phyloP scores from a whole-genome alignment of 2,888 invertebrate species.

The Caenorhabditis virilis region DNA sequence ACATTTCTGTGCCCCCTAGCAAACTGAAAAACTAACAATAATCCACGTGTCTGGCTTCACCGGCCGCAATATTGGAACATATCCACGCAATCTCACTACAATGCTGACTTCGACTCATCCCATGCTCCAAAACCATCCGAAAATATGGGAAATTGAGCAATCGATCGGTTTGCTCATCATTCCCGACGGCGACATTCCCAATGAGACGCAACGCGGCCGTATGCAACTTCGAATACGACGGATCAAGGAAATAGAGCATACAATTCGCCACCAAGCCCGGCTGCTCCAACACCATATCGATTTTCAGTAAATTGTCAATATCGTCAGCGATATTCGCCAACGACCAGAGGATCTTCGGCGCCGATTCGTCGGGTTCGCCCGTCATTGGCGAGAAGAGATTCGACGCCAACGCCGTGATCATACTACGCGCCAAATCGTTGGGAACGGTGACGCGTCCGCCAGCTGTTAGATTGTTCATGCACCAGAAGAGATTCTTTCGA shows the following conservation, averaged over 20 bases:
- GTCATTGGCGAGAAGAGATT: slow-evolving; percentile 6
- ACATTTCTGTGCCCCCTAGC: too few relatives aligned
- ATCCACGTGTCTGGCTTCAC: slow-evolving; percentile 29
- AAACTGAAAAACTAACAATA: slow-evolving; percentile 15
- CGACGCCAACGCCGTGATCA: slow-evolving; percentile 11
- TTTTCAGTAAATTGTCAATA: slow-evolving; percentile 14
- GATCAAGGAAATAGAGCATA: slow-evolving; percentile 4
- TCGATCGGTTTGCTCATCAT: slow-evolving; percentile 33
- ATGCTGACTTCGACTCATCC: slow-evolving; percentile 14
- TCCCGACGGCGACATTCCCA: slow-evolving; percentile 47
- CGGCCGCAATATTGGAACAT: slow-evolving; percentile 39
- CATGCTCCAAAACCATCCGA: slow-evolving; percentile 12
- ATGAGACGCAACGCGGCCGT: slow-evolving; percentile 36
- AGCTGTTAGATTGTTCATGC: slow-evolving; percentile 35
- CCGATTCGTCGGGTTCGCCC: slow-evolving; percentile 3
- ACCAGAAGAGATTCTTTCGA: slow-evolving; percentile 28
- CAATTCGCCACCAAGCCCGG: neutral
- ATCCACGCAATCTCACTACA: slow-evolving; percentile 44
- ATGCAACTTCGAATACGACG: slow-evolving; percentile 6
- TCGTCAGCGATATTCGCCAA: slow-evolving; percentile 40
- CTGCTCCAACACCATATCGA: slow-evolving; percentile 3
- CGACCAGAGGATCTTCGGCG: slow-evolving; percentile 34
- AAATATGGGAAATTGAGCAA: slow-evolving; percentile 18
- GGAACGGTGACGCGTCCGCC: slow-evolving; percentile 23
- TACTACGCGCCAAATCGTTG: slow-evolving; percentile 5